Base-by-base conservation (phyloP, 1,140 invertebrate species). In the Euglossa dilemma region DNA sequence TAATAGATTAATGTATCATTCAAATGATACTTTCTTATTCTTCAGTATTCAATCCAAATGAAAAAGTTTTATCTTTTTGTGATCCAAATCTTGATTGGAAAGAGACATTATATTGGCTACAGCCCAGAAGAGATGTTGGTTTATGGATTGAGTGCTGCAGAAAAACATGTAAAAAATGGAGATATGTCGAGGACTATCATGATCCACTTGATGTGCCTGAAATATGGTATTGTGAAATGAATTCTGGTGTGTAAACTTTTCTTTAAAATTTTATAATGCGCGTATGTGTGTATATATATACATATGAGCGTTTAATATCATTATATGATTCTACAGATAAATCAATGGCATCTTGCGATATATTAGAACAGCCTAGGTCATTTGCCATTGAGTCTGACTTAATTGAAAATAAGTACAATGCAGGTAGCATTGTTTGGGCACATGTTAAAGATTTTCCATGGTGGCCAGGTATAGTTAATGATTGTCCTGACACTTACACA, bases 391-490 rank as follows among this genome's bases (percentile, higher is more conserved):
- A 95, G 16, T 92, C 94, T 79, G 95, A 96, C 82, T 90, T 95
- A 6, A 95, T 96, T 20, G 91, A 95, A 74, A 95, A 95, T 84
- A 86, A 91, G 56, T 96, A 95, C 82, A 94, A 95, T 8, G 95
- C 95, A 7, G 96, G 96, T 5, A 96, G 96, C 59, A 72, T 97
- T 63, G 96, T 97, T 0, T 96, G 96, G 95, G 96, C 95, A 8
- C 94, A 93, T 54, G 83, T 96, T 54, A 86, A 92, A 3, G 95
- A 96, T 45, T 96, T 95, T 93, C 96, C 96, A 50, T 97, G 96
- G 96, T 97, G 96, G 96, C 97, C 97, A 23, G 96, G 95, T 7
- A 96, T 97, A 94, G 95, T 97, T 8, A 96, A 97, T 64, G 96
- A 97, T 91, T 95, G 95, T 91, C 96, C 96, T 2, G 95, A 97